These are phyloP conservation scores for Cariama cristata DNA, from an alignment of 2,113 vertebrate species.

Conservation along the genomic window DNA sequence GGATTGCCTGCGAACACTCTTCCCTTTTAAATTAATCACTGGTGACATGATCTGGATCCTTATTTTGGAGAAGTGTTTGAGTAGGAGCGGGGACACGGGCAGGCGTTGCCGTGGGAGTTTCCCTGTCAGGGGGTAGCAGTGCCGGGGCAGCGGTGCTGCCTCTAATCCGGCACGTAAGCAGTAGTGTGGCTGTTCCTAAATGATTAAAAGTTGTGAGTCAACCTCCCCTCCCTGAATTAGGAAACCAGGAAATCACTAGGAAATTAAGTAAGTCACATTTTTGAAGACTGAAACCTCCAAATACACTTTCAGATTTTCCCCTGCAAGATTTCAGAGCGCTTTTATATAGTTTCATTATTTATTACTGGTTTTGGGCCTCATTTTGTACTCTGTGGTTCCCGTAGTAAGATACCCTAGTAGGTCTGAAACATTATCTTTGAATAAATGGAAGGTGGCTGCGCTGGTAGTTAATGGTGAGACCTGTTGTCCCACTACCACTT, in stretches of 20 bases:
- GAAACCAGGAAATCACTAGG: background rate
- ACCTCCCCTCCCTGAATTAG: background rate
- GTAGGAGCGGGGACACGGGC: accelerated
- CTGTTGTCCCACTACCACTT: background rate
- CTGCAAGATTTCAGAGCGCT: background rate
- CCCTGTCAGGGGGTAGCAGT: background rate
- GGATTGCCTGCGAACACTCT: background rate
- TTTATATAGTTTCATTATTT: accelerated
- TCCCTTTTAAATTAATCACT: background rate
- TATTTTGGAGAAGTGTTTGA: background rate
- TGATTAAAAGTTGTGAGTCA: background rate
- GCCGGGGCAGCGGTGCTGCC: background rate
- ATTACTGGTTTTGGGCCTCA: background rate
- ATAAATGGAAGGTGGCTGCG: background rate
- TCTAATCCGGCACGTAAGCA: background rate
- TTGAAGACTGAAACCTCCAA: background rate
- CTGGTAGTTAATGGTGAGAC: background rate
- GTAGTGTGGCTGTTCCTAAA: background rate
- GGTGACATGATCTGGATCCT: background rate
- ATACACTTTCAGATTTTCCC: background rate
- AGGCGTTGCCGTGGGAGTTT: accelerated
- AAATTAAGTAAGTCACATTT: background rate
- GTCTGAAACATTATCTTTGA: background rate
- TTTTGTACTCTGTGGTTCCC: background rate
- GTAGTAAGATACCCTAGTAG: background rate